Base-by-base conservation (phyloP, 2,797 vertebrate species). In the Spheniscus humboldti region DNA sequence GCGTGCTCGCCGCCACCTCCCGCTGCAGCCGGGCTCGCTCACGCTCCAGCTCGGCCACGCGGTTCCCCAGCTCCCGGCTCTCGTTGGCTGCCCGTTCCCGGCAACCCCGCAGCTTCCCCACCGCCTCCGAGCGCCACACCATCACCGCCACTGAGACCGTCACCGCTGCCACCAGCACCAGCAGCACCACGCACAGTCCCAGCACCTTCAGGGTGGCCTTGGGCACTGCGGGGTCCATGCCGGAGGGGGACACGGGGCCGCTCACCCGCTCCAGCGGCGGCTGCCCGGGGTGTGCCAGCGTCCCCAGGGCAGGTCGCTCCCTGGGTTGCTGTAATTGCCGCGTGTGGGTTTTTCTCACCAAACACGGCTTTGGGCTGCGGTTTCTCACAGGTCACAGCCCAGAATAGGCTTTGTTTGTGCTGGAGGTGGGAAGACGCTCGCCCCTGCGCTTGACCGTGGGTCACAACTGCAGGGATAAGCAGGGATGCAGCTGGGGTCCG, bases 121-220 rank as follows among this genome's bases (percentile, higher is more conserved):
- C 0, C 0, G 79, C 94, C 71, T 95, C 94, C 1, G 91, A 88
- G 5, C 93, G 91, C 96, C 94, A 83, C 19, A 88, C 24, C 91
- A 76, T 43, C 93, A 96, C 86, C 0, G 96, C 94, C 94, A 66
- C 96, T 2, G 96, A 15, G 7, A 41, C 93, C 0, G 96, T 95
- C 94, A 95, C 96, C 9, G 94, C 88, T 0, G 94, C 94, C 96
- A 95, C 93, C 94, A 94, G 86, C 93, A 93, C 18, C 93, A 94
- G 72, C 91, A 94, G 92, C 45, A 5, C 55, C n/a, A 41, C 79
- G 31, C 91, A 60, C 48, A 94, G 45, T 3, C 45, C 92, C 96
- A 96, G 82, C 75, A 72, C 96, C 86, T 90, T 94, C 82, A 96
- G 72, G 0, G 96, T 96, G 91, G 96, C 94, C 11, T 53, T 85